A percentile compares a stretch with the other conserved stretches of the same genome.
phyloP scores from a whole-genome alignment of 2,888 invertebrate species.

The Megaustenia siamemsis region DNA sequence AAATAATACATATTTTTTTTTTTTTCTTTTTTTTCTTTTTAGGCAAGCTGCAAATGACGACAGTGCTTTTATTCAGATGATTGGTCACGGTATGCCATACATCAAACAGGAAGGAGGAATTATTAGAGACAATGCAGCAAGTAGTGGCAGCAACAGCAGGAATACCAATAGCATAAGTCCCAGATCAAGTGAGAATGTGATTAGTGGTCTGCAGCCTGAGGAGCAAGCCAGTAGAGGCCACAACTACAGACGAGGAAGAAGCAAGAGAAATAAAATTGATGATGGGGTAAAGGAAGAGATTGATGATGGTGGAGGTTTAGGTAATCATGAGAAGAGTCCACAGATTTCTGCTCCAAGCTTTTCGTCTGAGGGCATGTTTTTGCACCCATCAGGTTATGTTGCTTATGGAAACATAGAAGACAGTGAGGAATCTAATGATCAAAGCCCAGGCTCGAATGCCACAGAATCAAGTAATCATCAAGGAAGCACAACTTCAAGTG shows the following conservation, averaged over 20 bases:
- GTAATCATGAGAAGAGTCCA: constrained; percentile 26
- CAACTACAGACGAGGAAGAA: constrained; percentile 6
- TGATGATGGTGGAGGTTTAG: background rate
- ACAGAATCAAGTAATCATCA: constrained; percentile 28
- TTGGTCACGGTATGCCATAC: constrained; percentile 54
- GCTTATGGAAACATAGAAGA: constrained; percentile 50
- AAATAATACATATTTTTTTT: background rate
- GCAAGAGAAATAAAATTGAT: background rate
- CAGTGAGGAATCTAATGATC: constrained; percentile 40
- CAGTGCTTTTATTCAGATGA: constrained; percentile 49
- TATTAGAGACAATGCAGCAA: background rate
- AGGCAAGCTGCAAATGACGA: constrained; percentile 36
- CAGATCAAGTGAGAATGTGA: background rate
- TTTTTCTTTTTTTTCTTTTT: constrained; percentile 32
- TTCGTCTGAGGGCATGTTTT: constrained; percentile 52
- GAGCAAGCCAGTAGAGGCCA: background rate
- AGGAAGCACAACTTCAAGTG: background rate
- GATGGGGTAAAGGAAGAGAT: constrained; percentile 7
- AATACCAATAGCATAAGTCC: background rate
- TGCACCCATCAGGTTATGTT: constrained; percentile 56
- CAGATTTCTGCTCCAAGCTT: constrained; percentile 49
- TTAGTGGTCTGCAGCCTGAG: background rate
- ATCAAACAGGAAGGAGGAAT: constrained; percentile 47
- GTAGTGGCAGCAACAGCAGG: background rate
- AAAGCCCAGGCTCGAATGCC: background rate